Evolutionary conservation across 2,797 vertebrate species (phyloP), one percentile per base, ranked within the genome.

Genomic region (Pseudomugil gertrudae): DNA sequence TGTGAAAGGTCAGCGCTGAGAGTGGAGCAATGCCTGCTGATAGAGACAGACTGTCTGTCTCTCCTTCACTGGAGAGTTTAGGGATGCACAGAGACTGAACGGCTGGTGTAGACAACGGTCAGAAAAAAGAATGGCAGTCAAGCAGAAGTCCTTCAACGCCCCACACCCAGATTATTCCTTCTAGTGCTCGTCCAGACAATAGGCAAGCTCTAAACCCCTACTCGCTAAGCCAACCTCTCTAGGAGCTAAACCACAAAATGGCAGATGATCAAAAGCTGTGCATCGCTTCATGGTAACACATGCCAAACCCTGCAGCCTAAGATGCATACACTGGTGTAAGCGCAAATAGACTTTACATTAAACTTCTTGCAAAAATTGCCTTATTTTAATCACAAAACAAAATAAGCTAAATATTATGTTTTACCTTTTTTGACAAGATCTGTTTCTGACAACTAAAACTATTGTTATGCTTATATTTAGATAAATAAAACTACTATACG

Each of bases 41-140:
- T 74, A 80, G 75, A 92, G 89, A 89, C 91, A 92, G 87, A 87
- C 90, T 78, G 90, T 79, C 90, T 91, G 90, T 86, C 86, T 92
- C 87, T 76, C 19, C 69, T 78, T 72, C 70, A 60, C 84, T 79
- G 63, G 81, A 73, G 81, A 84, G 73, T 86, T 87, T 69, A 81
- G 72, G 76, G 82, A 84, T 75, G 80, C 58, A 43, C 64, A 45
- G 74, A 73, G 76, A 79, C 79, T 77, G 72, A 74, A 70, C 78
- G 80, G 72, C 79, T 33, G 35, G 85, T 84, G 77, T 84, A 83
- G 86, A 85, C 69, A 24, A 33, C 50, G 38, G 70, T 71, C 73
- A 66, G 69, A 71, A 81, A 81, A 73, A 72, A 65, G 71, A 45
- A 50, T 72, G 69, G 43, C 63, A 78, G 72, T 63, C 78, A 71